Evolutionary conservation across 2,113 vertebrate species (phyloP).

Genomic region (Trinectes maculatus): DNA sequence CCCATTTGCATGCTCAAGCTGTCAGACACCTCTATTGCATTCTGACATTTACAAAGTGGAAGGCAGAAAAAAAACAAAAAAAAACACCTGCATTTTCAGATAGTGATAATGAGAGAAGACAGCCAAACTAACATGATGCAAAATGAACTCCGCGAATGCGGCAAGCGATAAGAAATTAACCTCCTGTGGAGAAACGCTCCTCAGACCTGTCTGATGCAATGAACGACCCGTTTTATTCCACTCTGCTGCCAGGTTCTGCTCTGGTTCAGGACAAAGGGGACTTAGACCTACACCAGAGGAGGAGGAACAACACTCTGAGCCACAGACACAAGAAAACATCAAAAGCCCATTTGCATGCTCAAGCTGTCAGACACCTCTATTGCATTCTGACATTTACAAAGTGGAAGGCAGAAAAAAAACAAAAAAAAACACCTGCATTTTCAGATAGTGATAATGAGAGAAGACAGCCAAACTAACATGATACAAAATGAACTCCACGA

Average conservation of each 20-base stretch:
- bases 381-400: slow-evolving; percentile 80
- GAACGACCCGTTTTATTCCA: slow-evolving; percentile 70
- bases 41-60: slow-evolving; percentile 80
- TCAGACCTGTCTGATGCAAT: slow-evolving; percentile 74
- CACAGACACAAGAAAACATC: slow-evolving; percentile 68
- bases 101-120: slow-evolving; percentile 76
- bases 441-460: slow-evolving; percentile 74
- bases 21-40: slow-evolving; percentile 74
- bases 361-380: slow-evolving; percentile 74
- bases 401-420: no score
- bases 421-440: slow-evolving; percentile 63
- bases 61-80: slow-evolving; percentile 50
- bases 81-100: slow-evolving; percentile 67
- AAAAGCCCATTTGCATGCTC: slow-evolving; percentile 75
- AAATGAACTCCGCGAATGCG: slow-evolving; percentile 67
- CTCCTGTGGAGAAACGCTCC: slow-evolving; percentile 68
- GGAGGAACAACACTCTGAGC: slow-evolving; percentile 61
- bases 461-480: slow-evolving; percentile 77
- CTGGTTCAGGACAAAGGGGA: slow-evolving; percentile 56
- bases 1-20: slow-evolving; percentile 76
- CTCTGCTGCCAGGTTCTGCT: slow-evolving; percentile 27
- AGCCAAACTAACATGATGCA: slow-evolving; percentile 78
- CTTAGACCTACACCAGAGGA: slow-evolving; percentile 63
- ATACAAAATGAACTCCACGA: slow-evolving; percentile 73
- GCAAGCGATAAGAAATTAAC: slow-evolving; percentile 75